Base-by-base conservation (phyloP, 1,140 invertebrate species). In the Diabrotica virgifera region DNA sequence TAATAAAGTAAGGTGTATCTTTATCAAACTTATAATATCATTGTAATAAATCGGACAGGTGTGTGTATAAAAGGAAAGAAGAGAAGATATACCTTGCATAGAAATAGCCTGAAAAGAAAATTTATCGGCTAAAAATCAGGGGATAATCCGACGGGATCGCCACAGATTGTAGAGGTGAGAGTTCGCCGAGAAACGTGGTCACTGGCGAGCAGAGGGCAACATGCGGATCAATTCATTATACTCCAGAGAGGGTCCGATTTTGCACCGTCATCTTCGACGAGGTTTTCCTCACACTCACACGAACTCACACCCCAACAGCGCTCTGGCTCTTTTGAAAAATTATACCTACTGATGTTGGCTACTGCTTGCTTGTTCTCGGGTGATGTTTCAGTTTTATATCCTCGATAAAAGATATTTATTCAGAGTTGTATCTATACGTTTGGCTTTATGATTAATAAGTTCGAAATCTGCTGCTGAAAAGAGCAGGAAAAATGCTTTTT, bases 201-300 rank as follows among this genome's bases (percentile, higher is more conserved):
- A 62, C 24, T 7, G 37, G 11, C 36, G 60, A 50, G 51, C 60
- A 62, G 60, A 59, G 55, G 51, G 57, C 57, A 60, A 64, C 60
- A 53, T 50, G 59, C 52, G 70, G 73, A 74, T 73, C 73, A 74
- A 74, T 74, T 74, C 73, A 74, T 74, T 74, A 74, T 66, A 64
- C 70, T 68, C 69, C 61, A 66, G 72, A 74, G 73, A 72, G 72
- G 60, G 69, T 71, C 62, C 64, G 65, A 71, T 72, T 66, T 67
- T 72, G 73, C 73, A 74, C 61, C 66, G 72, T 74, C 73, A 74
- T 74, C 71, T 62, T 62, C 13, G 59, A 52, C 40, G 40, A 46
- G 40, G 59, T 46, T 60, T 60, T 60, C 59, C 59, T 60, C 59
- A 60, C 59, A 60, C 59, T 40, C 50, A 60, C 59, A 60, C 59